Conservation (phyloP, 1,140 invertebrate species). For the Zaprionus camerounensis region DNA sequence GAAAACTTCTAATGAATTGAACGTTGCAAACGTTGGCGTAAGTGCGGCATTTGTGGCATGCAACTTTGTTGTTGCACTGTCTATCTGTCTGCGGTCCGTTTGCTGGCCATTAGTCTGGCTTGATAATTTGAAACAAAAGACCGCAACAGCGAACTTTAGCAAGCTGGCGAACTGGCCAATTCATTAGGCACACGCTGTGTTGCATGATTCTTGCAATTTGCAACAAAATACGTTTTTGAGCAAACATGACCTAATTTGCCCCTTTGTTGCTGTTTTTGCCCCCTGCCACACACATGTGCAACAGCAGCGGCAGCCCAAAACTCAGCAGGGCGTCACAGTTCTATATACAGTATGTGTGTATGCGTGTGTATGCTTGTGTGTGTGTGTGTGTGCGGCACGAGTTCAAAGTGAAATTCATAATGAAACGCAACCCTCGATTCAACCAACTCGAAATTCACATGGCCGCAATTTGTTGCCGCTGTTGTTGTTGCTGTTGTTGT, state of each 20-base stretch:
- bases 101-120: slow-evolving; percentile 33
- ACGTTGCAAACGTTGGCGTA: slow-evolving; percentile 49
- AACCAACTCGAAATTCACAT: slow-evolving; percentile 64
- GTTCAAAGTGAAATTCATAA: slow-evolving; percentile 76
- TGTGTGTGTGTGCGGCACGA: slow-evolving; percentile 57
- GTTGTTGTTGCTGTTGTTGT: slow-evolving; percentile 7
- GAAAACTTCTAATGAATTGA: slow-evolving; percentile 47
- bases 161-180: slow-evolving; percentile 36
- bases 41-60: slow-evolving; percentile 42
- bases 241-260: slow-evolving; percentile 74
- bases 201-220: slow-evolving; percentile 72
- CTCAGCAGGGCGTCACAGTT: slow-evolving; percentile 40
- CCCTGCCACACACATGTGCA: slow-evolving; percentile 36
- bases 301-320: slow-evolving; percentile 18
- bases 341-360: background rate
- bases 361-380: slow-evolving; percentile 8
- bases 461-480: slow-evolving; percentile 68
- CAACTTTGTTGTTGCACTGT: slow-evolving; percentile 6
- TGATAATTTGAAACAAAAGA: slow-evolving; percentile 49
- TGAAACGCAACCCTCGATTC: slow-evolving; percentile 59
- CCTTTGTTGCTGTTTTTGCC: slow-evolving; percentile 4
- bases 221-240: slow-evolving; percentile 56
- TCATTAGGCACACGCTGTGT: slow-evolving; percentile 78
- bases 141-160: slow-evolving; percentile 18
- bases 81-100: background rate